These are phyloP conservation scores for Myotis findleyi DNA, from an alignment of 2,797 vertebrate species.

Conservation along the genomic window DNA sequence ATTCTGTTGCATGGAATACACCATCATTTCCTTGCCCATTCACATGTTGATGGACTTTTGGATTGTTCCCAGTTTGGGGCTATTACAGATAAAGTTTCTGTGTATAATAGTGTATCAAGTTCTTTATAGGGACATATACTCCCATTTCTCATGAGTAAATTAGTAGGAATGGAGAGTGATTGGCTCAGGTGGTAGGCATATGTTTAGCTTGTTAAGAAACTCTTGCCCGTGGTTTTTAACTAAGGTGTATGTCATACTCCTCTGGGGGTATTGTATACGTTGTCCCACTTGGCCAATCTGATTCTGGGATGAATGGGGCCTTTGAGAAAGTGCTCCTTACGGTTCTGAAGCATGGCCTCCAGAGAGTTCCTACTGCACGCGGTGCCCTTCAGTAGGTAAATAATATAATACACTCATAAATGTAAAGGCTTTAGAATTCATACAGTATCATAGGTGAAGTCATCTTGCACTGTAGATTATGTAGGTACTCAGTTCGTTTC, in stretches of 20 bases:
- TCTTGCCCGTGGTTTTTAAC: background rate
- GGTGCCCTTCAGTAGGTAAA: background rate
- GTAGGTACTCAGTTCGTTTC: background rate
- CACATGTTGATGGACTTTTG: background rate
- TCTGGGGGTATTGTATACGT: background rate
- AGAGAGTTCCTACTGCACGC: background rate
- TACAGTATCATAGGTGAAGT: background rate
- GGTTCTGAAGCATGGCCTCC: background rate
- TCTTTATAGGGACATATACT: background rate
- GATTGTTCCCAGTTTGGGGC: background rate
- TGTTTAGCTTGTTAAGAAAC: conserved; percentile 15
- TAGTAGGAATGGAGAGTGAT: background rate
- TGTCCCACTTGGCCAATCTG: background rate
- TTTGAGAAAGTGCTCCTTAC: background rate
- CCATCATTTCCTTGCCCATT: background rate
- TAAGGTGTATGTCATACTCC: background rate
- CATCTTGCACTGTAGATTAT: background rate
- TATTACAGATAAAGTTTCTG: background rate
- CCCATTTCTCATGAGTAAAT: background rate
- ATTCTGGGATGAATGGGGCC: background rate
- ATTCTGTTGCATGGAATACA: background rate
- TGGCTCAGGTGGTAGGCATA: background rate
- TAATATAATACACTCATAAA: background rate
- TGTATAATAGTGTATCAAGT: background rate
- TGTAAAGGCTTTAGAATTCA: background rate